Evolutionary conservation across 2,797 vertebrate species (phyloP), one percentile per base, ranked within the genome.

Genomic region (Myotis daubentonii): DNA sequence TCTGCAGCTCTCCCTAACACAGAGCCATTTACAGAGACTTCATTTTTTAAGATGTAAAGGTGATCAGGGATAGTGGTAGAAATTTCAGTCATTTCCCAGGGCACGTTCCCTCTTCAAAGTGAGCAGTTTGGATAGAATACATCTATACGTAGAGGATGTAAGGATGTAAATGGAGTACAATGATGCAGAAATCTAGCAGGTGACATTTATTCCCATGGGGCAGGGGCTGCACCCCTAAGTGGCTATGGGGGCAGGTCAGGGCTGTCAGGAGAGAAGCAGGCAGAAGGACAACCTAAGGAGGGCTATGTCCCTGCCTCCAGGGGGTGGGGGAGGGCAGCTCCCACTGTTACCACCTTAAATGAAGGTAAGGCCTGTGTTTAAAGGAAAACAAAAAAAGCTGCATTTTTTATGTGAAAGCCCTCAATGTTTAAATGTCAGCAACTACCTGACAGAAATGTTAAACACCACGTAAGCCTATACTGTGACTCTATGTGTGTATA

Each of bases 381-480:
- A 81, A 88, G 36, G 57, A 95, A 90, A 68, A 66, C 12, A 60
- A 28, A 16, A 16, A 74, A 87, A 89, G 44, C 47, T 72, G 57
- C 51, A 28, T 66, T 72, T 71, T 83, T 83, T 88, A 87, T 22
- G 44, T 30, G 71, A 91, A 80, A 89, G n/a, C 16, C 51, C n/a
- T 80, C 38, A 8, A 62, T 72, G 86, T 93, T 94, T 76, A 88
- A 95, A 86, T 75, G 60, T 89, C 51, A 33, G 19, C 36, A 74
- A 62, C 23, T 62, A 91, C 9, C 47, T 83, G 33, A 75, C 78
- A 30, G 17, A 20, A 15, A 3, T 13, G 60, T 6, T 36, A 62
- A 83, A 87, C 30, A 20, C 51, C 30, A 2, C 12, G 5, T 30
- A 20, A 49, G 17, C 10, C 22, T 22, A 20, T 30, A 22, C 47